Conservation (phyloP, 2,797 vertebrate species). For the Schizopygopsis pylzovi region DNA sequence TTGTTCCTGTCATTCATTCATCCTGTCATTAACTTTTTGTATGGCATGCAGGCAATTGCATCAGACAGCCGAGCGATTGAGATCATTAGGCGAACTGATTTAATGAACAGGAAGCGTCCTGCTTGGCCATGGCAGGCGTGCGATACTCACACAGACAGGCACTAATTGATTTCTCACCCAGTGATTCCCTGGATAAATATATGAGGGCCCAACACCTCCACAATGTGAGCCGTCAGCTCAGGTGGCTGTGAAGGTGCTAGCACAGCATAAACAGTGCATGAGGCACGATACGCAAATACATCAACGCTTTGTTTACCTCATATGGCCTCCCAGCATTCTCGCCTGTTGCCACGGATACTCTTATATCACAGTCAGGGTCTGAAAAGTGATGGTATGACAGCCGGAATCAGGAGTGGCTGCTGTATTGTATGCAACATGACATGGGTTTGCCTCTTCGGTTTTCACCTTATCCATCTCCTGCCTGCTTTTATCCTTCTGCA, state of each 20-base stretch:
- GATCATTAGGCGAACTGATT: slow-evolving; percentile 69
- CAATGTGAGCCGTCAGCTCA: slow-evolving; percentile 59
- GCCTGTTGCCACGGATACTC: slow-evolving; percentile 18
- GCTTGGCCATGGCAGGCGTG: slow-evolving; percentile 61
- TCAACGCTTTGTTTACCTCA: slow-evolving; percentile 45
- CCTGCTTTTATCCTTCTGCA: neutral
- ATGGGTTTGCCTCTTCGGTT: neutral
- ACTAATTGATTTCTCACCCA: slow-evolving; percentile 67
- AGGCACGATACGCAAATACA: slow-evolving; percentile 62
- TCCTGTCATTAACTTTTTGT: slow-evolving; percentile 46
- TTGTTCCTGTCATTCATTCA: neutral
- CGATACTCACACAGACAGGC: slow-evolving; percentile 42
- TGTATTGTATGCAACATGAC: neutral
- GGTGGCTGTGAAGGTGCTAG: slow-evolving; percentile 50
- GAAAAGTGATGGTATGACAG: slow-evolving; percentile 5
- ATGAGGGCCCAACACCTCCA: slow-evolving; percentile 66
- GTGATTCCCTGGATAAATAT: slow-evolving; percentile 72
- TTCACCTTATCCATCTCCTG: neutral
- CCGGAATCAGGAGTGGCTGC: slow-evolving; percentile 14
- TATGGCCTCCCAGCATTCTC: slow-evolving; percentile 28
- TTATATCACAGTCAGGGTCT: slow-evolving; percentile 13
- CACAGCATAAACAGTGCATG: slow-evolving; percentile 58
- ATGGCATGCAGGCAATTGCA: slow-evolving; percentile 59
- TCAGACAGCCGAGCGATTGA: slow-evolving; percentile 58
- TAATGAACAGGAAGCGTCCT: slow-evolving; percentile 63